Percentiles rank a stretch among this genome's conserved stretches.
Evolutionary conservation across 2,888 invertebrate species (phyloP).

Genomic region (Macrophya annulata): DNA sequence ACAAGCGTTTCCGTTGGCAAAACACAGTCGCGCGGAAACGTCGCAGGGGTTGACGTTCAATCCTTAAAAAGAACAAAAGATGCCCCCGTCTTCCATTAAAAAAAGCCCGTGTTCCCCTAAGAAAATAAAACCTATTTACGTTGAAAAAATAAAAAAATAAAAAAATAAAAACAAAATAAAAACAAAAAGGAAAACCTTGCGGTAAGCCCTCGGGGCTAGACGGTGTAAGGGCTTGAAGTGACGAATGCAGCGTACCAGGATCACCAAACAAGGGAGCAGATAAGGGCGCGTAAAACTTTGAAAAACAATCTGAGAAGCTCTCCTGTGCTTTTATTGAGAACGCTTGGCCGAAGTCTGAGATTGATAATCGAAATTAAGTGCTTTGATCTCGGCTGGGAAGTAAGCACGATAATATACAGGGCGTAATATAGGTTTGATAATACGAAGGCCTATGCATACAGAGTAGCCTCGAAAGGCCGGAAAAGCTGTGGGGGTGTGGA

Average conservation of each 20-base stretch:
- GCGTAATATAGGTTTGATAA: slow-evolving; percentile 52
- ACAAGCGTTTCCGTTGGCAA: slow-evolving; percentile 34
- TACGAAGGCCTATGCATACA: slow-evolving; percentile 60
- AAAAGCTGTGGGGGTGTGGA: slow-evolving; percentile 59
- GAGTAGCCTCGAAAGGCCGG: slow-evolving; percentile 61
- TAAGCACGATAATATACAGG: slow-evolving; percentile 56
- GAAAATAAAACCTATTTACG: slow-evolving; percentile 52
- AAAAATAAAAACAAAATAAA: background rate
- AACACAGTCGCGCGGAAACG: slow-evolving; percentile 21
- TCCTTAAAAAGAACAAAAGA: slow-evolving; percentile 37
- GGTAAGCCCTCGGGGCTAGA: slow-evolving; percentile 23
- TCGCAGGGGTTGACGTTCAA: slow-evolving; percentile 43
- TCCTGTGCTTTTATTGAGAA: slow-evolving; percentile 65
- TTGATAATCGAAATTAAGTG: slow-evolving; percentile 69
- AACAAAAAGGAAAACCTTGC: background rate
- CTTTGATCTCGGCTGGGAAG: slow-evolving; percentile 68
- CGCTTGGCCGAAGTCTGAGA: slow-evolving; percentile 59
- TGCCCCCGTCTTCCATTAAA: slow-evolving; percentile 35
- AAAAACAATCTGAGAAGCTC: background rate
- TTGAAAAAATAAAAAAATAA: background rate
- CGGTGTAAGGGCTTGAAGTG: slow-evolving; percentile 20
- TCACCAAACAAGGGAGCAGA: slow-evolving; percentile 6
- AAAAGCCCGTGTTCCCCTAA: background rate
- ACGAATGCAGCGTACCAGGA: slow-evolving; percentile 31
- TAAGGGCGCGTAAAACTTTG: slow-evolving; percentile 25